Base-by-base conservation (phyloP, 2,888 invertebrate species). In the Mesopsocus fuscifrons region DNA sequence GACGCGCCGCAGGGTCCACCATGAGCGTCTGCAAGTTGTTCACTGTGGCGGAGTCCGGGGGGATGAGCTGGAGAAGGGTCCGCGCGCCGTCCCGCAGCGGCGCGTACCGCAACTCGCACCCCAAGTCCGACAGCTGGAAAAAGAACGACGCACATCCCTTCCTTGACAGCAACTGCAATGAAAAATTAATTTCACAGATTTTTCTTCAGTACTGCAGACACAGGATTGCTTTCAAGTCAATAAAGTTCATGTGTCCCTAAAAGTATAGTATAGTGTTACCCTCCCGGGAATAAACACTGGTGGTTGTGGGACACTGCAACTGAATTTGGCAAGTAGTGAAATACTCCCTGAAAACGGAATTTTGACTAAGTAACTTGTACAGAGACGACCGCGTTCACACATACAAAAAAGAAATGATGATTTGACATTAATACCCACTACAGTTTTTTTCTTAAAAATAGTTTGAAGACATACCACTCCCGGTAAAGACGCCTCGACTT, bases 401-500 rank as follows among this genome's bases (percentile, higher is more conserved):
- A n/a, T n/a, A n/a, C n/a, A n/a, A n/a, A n/a, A n/a, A n/a, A n/a
- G n/a, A n/a, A n/a, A n/a, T n/a, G n/a, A n/a, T n/a, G n/a, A n/a
- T n/a, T n/a, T n/a, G n/a, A n/a, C n/a, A n/a, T n/a, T n/a, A n/a
- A n/a, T n/a, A n/a, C n/a, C n/a, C n/a, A n/a, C n/a, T n/a, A n/a
- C n/a, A n/a, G n/a, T n/a, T n/a, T n/a, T n/a, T n/a, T n/a, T n/a
- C n/a, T n/a, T n/a, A n/a, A n/a, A n/a, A n/a, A n/a, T n/a, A n/a
- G n/a, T n/a, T n/a, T n/a, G n/a, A n/a, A n/a, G 26, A 67, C 74
- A 67, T 59, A 88, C 84, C 53, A 92, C 89, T 45, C 94, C 92
- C 9, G 94, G 94, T 51, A 95, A 63, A 50, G 78, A 77, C 56
- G 77, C 80, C 64, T 95, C 95, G 1, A 84, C 83, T 55, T 89